Evolutionary conservation across 1,140 invertebrate species (phyloP).

Genomic region (Cheumatopsyche charites): DNA sequence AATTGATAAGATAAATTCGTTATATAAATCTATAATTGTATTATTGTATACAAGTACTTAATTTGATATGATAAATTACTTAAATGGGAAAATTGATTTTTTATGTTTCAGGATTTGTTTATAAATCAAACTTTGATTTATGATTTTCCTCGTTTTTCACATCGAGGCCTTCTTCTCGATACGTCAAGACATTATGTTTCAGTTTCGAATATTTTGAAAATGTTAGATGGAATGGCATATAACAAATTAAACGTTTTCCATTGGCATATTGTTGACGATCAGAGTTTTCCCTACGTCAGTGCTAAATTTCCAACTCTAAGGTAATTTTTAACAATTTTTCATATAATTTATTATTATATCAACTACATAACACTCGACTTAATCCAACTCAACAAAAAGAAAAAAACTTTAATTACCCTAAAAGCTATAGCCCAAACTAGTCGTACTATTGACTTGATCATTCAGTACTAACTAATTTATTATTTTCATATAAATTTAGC

Average conservation of each 20-base stretch:
- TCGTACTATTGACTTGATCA: too few relatives aligned
- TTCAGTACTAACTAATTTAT: slow-evolving; percentile 35
- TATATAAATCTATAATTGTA: background rate
- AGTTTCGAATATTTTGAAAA: slow-evolving; percentile 66
- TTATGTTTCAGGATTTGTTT: slow-evolving; percentile 56
- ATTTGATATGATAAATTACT: too few relatives aligned
- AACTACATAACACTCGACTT: too few relatives aligned
- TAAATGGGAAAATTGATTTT: too few relatives aligned
- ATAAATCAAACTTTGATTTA: slow-evolving; percentile 64
- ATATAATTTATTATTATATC: slow-evolving; percentile 25
- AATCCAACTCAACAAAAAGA: too few relatives aligned
- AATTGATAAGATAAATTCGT: background rate
- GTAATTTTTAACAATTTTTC: slow-evolving; percentile 52
- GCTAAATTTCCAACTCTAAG: slow-evolving; percentile 74
- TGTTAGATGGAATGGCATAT: slow-evolving; percentile 81
- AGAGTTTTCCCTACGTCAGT: slow-evolving; percentile 88
- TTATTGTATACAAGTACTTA: background rate
- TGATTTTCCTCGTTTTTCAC: slow-evolving; percentile 76
- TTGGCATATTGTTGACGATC: slow-evolving; percentile 94
- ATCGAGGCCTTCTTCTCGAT: slow-evolving; percentile 82
- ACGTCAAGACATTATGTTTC: slow-evolving; percentile 83
- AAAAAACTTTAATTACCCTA: too few relatives aligned
- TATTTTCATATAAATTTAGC: slow-evolving; percentile 39
- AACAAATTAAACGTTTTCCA: slow-evolving; percentile 94
- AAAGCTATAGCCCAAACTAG: too few relatives aligned